Conservation (phyloP, 2,113 vertebrate genomes). For the Jacana jacana region DNA sequence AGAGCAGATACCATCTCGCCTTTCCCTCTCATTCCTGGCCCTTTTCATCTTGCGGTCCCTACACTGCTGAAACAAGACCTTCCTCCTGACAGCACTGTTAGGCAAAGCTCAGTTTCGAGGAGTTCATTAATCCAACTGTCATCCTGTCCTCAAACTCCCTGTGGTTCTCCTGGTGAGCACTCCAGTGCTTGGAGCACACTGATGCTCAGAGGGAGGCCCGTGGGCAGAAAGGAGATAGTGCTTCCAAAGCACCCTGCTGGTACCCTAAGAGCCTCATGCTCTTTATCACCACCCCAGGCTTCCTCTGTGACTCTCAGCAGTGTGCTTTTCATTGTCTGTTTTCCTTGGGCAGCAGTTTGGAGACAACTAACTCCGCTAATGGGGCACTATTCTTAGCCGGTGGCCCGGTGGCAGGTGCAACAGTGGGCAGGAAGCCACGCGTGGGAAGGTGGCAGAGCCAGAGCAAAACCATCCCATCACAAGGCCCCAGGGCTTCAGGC, state of each 20-base stretch:
- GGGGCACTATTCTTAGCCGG: not conserved
- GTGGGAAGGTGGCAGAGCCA: not conserved
- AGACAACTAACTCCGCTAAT: not conserved
- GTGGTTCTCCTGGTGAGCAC: not conserved
- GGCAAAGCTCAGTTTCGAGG: not conserved
- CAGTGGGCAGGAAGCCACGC: accelerated
- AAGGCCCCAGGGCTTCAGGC: not conserved
- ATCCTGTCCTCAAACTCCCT: not conserved
- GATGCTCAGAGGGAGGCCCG: accelerated
- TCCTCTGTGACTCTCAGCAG: not conserved
- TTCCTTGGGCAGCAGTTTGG: not conserved
- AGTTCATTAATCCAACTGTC: not conserved
- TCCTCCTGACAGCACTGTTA: not conserved
- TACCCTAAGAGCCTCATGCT: not conserved
- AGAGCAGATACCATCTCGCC: accelerated
- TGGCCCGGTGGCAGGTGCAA: not conserved
- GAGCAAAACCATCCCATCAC: accelerated
- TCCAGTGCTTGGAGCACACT: accelerated
- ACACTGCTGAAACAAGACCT: not conserved
- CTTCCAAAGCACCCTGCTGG: not conserved
- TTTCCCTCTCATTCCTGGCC: not conserved
- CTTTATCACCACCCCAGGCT: not conserved
- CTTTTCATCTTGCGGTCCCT: not conserved
- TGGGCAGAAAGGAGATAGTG: not conserved
- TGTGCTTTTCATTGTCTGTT: accelerated